Percentiles rank a stretch among this genome's conserved stretches.
Evolutionary conservation across 2,113 vertebrate genomes (phyloP).

Genomic region (Sapayoa aenigma): DNA sequence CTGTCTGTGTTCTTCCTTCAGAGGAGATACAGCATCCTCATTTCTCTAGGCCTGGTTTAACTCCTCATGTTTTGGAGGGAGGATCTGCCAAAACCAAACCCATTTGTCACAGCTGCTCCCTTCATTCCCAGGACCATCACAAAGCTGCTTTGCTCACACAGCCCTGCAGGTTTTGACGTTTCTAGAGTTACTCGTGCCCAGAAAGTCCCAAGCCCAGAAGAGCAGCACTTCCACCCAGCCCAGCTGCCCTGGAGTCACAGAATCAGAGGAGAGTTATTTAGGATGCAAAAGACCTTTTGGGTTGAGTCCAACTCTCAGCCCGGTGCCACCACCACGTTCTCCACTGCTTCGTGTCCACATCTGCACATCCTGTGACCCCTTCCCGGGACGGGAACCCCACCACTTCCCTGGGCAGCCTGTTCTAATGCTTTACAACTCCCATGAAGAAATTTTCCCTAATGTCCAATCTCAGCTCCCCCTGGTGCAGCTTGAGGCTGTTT

Average conservation of each 20-base stretch:
- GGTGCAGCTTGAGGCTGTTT: accelerated
- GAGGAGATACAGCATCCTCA: not conserved
- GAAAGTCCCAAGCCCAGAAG: not conserved
- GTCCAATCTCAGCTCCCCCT: not conserved
- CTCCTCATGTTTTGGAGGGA: not conserved
- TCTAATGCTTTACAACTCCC: not conserved
- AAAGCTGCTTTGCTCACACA: not conserved
- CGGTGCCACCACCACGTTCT: not conserved
- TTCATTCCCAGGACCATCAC: not conserved
- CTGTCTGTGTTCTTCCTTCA: not conserved
- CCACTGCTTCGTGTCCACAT: not conserved
- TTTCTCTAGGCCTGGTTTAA: not conserved
- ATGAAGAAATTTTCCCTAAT: not conserved
- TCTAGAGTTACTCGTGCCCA: not conserved
- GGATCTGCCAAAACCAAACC: not conserved
- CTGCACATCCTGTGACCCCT: not conserved
- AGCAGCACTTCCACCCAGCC: not conserved
- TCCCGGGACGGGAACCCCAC: not conserved
- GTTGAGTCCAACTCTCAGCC: not conserved
- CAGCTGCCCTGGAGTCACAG: not conserved
- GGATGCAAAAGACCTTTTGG: not conserved
- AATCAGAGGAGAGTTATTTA: not conserved
- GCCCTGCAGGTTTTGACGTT: not conserved
- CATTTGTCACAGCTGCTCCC: not conserved
- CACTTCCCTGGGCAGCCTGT: not conserved